Base-by-base conservation (phyloP, 1,140 invertebrate species). In the Leptopilina clavipes region DNA sequence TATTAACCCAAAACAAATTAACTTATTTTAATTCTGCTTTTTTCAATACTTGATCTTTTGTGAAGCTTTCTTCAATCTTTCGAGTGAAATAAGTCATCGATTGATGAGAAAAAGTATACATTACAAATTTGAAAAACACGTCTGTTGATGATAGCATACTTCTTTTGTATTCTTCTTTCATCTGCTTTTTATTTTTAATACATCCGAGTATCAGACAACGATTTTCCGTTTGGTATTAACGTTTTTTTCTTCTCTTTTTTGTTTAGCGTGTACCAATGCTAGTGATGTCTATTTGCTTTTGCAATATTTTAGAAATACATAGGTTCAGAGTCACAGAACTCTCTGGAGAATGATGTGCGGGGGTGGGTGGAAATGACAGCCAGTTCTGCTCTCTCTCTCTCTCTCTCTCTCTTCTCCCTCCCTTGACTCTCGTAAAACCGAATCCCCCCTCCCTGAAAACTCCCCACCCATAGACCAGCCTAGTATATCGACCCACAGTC, bases 281-380 rank as follows among this genome's bases (percentile, higher is more conserved):
- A 5, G 25, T 31, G 25, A n/a, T n/a, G n/a, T 31, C 25, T 59
- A 19, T 59, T 54, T n/a, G 17, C 10, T 22, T n/a, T n/a, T 22
- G 52, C 70, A 76, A 72, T 72, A 76, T 76, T 76, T 76, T 65
- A 76, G 45, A 25, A 71, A 52, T 44, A 76, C 72, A 76, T 72
- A 76, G 45, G 40, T 72, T 76, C 75, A 71, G 70, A 59, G 48
- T 70, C 18, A 54, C 70, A 76, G 75, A 70, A 75, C 17, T 40
- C 54, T 54, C 74, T 22, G 56, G 48, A 65, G 65, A 71, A 75
- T 76, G 73, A 52, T 76, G 19, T 74, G 75, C 1, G 25, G 5
- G 77, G 25, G 37, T 65, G 79, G 78, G 75, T 84, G 83, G 83
- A 84, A 84, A 80, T 84, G 83, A 84, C 83, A 82, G 83, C 78